A percentile compares a stretch with the other conserved stretches of the same genome.
Evolutionary conservation across 2,113 vertebrate species (phyloP).

Genomic region (Syngnathus floridae): DNA sequence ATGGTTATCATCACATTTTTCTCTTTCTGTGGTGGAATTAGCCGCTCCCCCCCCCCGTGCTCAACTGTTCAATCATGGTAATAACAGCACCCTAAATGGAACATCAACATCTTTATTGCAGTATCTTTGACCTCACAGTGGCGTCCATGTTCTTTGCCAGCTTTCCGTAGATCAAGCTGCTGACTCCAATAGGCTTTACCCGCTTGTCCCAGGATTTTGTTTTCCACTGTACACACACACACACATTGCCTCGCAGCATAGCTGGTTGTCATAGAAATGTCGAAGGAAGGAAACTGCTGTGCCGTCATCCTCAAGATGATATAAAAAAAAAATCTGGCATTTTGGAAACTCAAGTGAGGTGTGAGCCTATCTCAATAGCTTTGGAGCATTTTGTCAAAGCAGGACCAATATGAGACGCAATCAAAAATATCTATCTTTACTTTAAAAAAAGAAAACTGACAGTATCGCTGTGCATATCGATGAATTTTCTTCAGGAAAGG

Average conservation of each 20-base stretch:
- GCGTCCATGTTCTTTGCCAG: background rate
- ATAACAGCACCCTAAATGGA: background rate
- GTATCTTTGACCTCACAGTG: background rate
- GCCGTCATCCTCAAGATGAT: slow-evolving; percentile 1
- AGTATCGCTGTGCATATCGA: background rate
- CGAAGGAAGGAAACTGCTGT: slow-evolving; percentile 1
- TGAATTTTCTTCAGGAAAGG: background rate
- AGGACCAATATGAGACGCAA: background rate
- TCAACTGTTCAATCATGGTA: background rate
- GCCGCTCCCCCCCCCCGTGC: too few relatives aligned
- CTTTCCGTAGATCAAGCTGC: slow-evolving; percentile 2
- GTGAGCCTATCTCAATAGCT: background rate
- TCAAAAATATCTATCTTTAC: background rate
- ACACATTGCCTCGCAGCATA: background rate
- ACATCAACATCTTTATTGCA: background rate
- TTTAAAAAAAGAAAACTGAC: too few relatives aligned
- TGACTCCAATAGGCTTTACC: slow-evolving; percentile 1
- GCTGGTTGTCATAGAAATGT: slow-evolving; percentile 4
- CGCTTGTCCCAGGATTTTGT: slow-evolving; percentile 6
- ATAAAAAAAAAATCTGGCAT: slow-evolving; percentile 1
- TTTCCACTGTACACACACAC: slow-evolving; percentile 1
- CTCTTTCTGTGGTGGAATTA: background rate
- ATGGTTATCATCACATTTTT: background rate
- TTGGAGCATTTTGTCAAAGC: background rate
- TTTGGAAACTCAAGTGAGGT: background rate